Evolutionary conservation across 2,113 vertebrate species (phyloP).

Genomic region (Myrmecophaga tridactyla): DNA sequence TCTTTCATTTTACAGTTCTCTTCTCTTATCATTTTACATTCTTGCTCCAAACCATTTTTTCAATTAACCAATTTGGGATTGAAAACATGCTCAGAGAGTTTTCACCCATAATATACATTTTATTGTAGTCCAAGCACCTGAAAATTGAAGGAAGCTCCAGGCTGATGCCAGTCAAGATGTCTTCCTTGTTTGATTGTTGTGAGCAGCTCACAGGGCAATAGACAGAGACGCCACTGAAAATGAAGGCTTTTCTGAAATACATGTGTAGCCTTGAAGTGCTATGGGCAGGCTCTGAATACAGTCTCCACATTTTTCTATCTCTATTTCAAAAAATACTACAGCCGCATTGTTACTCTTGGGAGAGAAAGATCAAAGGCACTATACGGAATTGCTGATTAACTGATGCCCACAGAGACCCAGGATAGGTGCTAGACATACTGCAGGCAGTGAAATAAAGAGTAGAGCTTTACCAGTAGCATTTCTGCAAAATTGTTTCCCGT

Average conservation of each 20-base stretch:
- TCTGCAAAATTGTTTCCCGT: neutral
- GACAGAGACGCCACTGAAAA: neutral
- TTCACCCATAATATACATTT: neutral
- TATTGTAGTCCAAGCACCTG: neutral
- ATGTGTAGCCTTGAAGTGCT: neutral
- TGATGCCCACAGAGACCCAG: neutral
- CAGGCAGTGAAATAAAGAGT: slow-evolving; percentile 19
- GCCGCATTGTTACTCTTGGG: neutral
- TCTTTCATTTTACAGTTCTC: neutral
- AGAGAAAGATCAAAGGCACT: slow-evolving; percentile 32
- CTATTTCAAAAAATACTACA: slow-evolving; percentile 22
- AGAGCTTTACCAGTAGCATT: neutral
- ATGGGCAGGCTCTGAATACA: neutral
- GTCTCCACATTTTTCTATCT: slow-evolving; percentile 4
- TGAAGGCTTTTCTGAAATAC: neutral
- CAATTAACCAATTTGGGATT: neutral
- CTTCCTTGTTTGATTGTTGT: neutral
- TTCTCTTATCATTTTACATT: neutral
- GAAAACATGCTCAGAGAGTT: neutral
- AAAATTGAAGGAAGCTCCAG: neutral
- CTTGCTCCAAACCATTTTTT: neutral
- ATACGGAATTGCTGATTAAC: slow-evolving; percentile 47
- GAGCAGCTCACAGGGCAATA: neutral
- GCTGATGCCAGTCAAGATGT: neutral
- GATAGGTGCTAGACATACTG: neutral